Evolutionary conservation across 2,113 vertebrate genomes (phyloP).

Genomic region (Neolamprologus variostigma): DNA sequence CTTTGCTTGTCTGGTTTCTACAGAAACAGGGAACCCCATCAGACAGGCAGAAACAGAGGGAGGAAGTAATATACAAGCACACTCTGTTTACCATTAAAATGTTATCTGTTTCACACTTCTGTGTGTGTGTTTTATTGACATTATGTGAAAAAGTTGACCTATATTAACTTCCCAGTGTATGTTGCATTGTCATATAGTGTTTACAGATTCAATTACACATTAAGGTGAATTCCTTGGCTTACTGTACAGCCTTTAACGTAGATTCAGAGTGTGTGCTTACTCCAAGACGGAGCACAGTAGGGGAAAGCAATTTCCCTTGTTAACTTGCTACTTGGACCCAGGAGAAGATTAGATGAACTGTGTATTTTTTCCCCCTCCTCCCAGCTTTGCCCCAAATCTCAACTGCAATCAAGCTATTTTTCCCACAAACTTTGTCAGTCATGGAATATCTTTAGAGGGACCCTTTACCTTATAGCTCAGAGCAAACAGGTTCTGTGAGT

Average conservation of each 20-base stretch:
- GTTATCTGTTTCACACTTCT: neutral
- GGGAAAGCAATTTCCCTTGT: neutral
- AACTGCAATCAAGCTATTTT: neutral
- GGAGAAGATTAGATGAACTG: neutral
- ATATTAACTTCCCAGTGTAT: neutral
- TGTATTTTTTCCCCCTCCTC: neutral
- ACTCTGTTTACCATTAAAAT: neutral
- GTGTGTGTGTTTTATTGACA: neutral
- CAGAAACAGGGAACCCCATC: neutral
- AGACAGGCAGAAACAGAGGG: neutral
- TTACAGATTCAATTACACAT: neutral
- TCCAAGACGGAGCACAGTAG: neutral
- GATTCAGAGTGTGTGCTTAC: neutral
- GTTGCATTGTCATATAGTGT: neutral
- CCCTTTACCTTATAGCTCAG: neutral
- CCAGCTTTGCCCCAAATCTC: neutral
- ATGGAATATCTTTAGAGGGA: neutral
- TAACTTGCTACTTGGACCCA: neutral
- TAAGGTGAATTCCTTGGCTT: neutral
- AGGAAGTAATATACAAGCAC: neutral
- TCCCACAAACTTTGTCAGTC: neutral
- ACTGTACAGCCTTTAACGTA: neutral
- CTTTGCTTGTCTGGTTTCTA: neutral
- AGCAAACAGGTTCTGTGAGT: conserved; percentile 28
- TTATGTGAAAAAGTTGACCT: neutral